Percentiles rank a stretch among this genome's conserved stretches.
These are phyloP conservation scores for Ormyrus pomaceus DNA, from an alignment of 2,888 invertebrate genomes.

Conservation along the genomic window DNA sequence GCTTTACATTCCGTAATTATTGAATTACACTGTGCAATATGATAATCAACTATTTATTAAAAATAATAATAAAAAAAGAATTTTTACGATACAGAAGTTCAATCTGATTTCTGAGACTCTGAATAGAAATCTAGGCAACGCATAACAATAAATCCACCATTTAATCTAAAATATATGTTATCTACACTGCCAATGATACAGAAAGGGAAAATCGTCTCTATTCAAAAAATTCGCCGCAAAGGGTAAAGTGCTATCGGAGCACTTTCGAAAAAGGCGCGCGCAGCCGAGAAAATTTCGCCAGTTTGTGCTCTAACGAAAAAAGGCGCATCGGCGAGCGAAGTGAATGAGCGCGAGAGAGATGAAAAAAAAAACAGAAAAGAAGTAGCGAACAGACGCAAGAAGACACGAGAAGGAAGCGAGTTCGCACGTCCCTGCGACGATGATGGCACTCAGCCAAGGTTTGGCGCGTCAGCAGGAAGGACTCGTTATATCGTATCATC, in stretches of 20 bases:
- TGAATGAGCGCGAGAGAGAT: background rate
- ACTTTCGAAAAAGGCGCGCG: background rate
- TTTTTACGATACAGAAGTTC: no score
- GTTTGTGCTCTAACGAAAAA: conserved; percentile 1
- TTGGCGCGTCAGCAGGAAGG: conserved; percentile 67
- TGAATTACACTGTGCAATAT: no score
- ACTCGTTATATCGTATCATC: conserved; percentile 66
- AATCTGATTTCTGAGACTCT: no score
- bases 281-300: conserved; percentile 2
- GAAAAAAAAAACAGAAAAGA: background rate
- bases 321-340: background rate
- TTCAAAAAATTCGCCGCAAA: no score
- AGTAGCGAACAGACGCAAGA: conserved; percentile 17
- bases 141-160: no score
- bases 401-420: conserved; percentile 9
- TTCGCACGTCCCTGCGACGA: conserved; percentile 62
- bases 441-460: conserved; percentile 67
- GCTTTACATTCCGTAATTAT: no score
- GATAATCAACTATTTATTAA: no score
- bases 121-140: no score
- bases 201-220: no score
- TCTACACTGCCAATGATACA: no score
- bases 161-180: no score
- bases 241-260: conserved; percentile 10
- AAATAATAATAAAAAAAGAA: no score